Evolutionary conservation across 2,797 vertebrate species (phyloP).

Genomic region (Danio kyathit): DNA sequence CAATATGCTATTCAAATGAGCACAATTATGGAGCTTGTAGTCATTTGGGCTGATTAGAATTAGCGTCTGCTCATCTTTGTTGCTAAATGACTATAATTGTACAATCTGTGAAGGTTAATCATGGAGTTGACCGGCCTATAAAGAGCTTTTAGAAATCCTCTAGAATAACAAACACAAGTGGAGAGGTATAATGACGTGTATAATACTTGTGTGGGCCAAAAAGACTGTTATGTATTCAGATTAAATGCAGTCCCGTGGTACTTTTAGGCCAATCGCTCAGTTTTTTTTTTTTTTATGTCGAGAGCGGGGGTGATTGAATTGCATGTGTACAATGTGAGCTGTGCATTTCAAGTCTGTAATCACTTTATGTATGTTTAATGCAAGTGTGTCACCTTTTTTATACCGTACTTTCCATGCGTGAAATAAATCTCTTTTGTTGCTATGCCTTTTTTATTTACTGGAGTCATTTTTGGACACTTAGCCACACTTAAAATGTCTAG

Average conservation of each 20-base stretch:
- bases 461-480: conserved; percentile 2
- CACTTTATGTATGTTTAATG: conserved; percentile 39
- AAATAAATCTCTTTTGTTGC: conserved; percentile 55
- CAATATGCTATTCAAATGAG: conserved; percentile 1
- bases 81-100: neutral
- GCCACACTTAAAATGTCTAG: too few species aligned
- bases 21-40: conserved; percentile 7
- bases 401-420: conserved; percentile 33
- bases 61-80: conserved; percentile 20
- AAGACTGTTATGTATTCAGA: conserved; percentile 49
- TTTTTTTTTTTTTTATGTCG: neutral
- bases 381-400: conserved; percentile 45
- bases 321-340: conserved; percentile 67
- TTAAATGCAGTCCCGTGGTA: conserved; percentile 25
- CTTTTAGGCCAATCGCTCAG: conserved; percentile 5
- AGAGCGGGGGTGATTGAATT: conserved; percentile 53
- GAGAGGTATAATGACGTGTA: conserved; percentile 17
- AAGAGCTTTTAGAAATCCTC: neutral
- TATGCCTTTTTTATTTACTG: neutral
- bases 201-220: conserved; percentile 26
- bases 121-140: neutral
- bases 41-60: conserved; percentile 8
- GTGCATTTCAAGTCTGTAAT: conserved; percentile 50
- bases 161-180: conserved; percentile 15
- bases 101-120: conserved; percentile 41